Percentiles rank a stretch among this genome's conserved stretches.
Evolutionary conservation across 2,797 vertebrate genomes (phyloP).

Genomic region (Sternotherus odoratus): DNA sequence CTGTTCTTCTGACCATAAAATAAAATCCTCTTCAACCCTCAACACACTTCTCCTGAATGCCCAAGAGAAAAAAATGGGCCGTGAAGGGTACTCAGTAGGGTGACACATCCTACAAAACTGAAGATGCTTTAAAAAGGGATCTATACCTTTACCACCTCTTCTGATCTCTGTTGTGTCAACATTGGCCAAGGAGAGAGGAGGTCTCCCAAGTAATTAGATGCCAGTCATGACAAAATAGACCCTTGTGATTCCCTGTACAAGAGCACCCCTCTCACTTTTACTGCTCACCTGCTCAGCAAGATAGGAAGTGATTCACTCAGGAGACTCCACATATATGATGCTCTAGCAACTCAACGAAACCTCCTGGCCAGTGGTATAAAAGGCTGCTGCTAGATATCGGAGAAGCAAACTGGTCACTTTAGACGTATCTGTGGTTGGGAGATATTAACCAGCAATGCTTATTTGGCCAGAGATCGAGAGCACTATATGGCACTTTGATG

Average conservation of each 20-base stretch:
- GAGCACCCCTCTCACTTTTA: too few species aligned
- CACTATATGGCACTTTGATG: background rate
- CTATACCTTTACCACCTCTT: background rate
- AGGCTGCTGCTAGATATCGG: background rate
- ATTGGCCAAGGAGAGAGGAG: background rate
- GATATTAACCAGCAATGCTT: background rate
- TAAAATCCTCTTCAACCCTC: accelerated
- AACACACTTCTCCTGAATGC: background rate
- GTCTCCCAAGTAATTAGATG: background rate
- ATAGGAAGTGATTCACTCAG: background rate
- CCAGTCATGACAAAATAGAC: accelerated
- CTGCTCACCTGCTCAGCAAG: background rate
- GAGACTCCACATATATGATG: background rate
- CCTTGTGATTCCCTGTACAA: background rate
- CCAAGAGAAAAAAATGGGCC: background rate
- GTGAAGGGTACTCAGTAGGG: background rate
- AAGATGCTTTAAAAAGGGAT: too few species aligned
- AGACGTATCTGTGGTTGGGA: background rate
- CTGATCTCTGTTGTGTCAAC: background rate
- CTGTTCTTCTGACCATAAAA: background rate
- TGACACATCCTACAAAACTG: background rate
- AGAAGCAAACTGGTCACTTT: background rate
- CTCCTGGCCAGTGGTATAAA: accelerated
- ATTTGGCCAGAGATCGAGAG: background rate
- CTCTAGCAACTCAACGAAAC: background rate